A percentile compares a stretch with the other conserved stretches of the same genome.
These are phyloP conservation scores for Threskiornis aethiopicus DNA, from an alignment of 2,797 vertebrate species.

Conservation along the genomic window DNA sequence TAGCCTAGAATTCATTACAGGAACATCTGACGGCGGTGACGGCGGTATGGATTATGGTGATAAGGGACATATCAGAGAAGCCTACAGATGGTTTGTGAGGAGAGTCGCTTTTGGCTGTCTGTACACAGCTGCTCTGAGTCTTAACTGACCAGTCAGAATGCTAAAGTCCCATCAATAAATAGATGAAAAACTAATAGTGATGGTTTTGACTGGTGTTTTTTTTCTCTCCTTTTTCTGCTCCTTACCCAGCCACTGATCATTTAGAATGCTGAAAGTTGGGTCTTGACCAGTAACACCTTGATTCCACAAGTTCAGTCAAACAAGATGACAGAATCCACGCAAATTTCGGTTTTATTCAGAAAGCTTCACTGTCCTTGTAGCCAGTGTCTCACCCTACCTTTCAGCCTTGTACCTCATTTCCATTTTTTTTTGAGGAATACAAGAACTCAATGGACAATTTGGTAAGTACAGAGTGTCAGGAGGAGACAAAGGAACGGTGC, in stretches of 20 bases:
- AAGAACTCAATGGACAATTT: not conserved
- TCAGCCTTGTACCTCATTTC: not conserved
- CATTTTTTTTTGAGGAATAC: not conserved
- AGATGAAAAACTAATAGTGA: not conserved
- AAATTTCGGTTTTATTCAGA: not conserved
- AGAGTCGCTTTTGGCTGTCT: not conserved
- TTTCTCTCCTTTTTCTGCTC: not conserved
- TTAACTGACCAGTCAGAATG: not conserved
- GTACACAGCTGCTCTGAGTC: not conserved
- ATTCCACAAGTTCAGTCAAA: not conserved
- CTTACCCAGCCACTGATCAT: not conserved
- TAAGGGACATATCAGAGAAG: not conserved
- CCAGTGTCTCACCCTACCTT: not conserved
- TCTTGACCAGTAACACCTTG: not conserved
- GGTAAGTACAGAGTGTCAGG: not conserved
- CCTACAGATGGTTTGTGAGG: not conserved
- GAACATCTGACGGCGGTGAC: not conserved
- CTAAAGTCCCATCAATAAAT: not conserved
- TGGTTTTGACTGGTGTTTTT: not conserved
- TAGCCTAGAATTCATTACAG: not conserved
- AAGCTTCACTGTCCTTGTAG: not conserved
- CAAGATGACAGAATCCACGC: not conserved
- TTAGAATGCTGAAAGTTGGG: not conserved
- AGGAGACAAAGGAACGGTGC: not conserved
- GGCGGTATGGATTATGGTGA: not conserved